A percentile compares a stretch with the other conserved stretches of the same genome.
phyloP scores from a whole-genome alignment of 2,888 invertebrate genomes.

The Drosophila austrosaltans region DNA sequence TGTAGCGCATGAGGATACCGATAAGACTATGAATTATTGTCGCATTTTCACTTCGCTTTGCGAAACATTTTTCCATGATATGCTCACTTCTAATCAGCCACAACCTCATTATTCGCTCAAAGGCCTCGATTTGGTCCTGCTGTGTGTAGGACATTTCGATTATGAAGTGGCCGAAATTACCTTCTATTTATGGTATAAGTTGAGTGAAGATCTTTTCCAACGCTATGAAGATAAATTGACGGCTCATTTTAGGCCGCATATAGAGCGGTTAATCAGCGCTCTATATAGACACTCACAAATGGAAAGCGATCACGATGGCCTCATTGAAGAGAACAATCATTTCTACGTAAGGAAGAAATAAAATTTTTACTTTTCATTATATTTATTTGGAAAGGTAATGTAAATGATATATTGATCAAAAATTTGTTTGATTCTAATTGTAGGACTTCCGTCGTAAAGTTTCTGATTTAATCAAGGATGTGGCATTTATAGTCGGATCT shows the following conservation, averaged over 20 bases:
- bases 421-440: background rate
- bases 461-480: slow-evolving; percentile 96
- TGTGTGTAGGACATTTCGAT: slow-evolving; percentile 98
- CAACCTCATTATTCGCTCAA: slow-evolving; percentile 90
- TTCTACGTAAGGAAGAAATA: slow-evolving; percentile 86
- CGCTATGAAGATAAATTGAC: slow-evolving; percentile 92
- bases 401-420: too few relatives aligned
- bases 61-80: slow-evolving; percentile 94
- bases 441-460: slow-evolving; percentile 92
- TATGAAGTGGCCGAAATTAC: slow-evolving; percentile 97
- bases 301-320: slow-evolving; percentile 95
- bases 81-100: slow-evolving; percentile 87
- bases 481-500: slow-evolving; percentile 97
- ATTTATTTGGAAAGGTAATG: background rate
- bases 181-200: slow-evolving; percentile 97
- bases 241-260: slow-evolving; percentile 93
- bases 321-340: slow-evolving; percentile 92
- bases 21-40: slow-evolving; percentile 96
- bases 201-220: slow-evolving; percentile 97
- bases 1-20: slow-evolving; percentile 96
- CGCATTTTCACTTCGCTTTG: slow-evolving; percentile 94
- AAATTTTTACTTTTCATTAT: background rate
- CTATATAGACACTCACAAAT: slow-evolving; percentile 97
- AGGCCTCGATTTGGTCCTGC: slow-evolving; percentile 93
- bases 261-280: slow-evolving; percentile 94